These are phyloP conservation scores for Pteromalus puparum DNA, from an alignment of 1,140 invertebrate species.

Conservation along the genomic window DNA sequence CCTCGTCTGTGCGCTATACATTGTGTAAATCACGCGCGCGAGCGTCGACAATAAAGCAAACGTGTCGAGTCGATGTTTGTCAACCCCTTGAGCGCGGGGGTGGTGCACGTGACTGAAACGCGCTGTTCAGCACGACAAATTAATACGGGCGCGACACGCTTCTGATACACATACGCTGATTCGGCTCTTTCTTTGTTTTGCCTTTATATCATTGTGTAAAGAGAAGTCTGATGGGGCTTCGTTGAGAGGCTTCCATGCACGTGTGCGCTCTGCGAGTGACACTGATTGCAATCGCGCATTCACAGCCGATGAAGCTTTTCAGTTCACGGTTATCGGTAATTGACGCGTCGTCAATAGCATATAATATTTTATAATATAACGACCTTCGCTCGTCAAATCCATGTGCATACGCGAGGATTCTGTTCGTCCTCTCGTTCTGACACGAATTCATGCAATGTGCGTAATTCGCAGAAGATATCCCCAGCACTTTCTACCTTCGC, in stretches of 20 bases:
- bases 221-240: background rate
- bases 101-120: background rate
- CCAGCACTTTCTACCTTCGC: constrained; percentile 1
- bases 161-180: too few relatives aligned
- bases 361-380: too few relatives aligned
- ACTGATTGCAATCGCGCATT: background rate
- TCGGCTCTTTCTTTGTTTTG: background rate
- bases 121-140: background rate
- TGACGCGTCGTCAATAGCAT: too few relatives aligned
- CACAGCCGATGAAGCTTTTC: too few relatives aligned
- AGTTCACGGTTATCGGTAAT: too few relatives aligned
- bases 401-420: too few relatives aligned
- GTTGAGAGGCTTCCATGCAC: background rate
- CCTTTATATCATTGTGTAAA: background rate
- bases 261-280: background rate
- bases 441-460: background rate
- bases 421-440: background rate
- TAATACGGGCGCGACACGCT: background rate
- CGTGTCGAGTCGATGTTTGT: constrained; percentile 13
- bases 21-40: background rate
- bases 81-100: background rate
- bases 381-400: too few relatives aligned
- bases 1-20: background rate
- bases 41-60: background rate
- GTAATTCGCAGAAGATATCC: background rate